Evolutionary conservation across 2,113 vertebrate species (phyloP), one percentile per base, ranked within the genome.

Genomic region (Mesembrinibis cayennensis): DNA sequence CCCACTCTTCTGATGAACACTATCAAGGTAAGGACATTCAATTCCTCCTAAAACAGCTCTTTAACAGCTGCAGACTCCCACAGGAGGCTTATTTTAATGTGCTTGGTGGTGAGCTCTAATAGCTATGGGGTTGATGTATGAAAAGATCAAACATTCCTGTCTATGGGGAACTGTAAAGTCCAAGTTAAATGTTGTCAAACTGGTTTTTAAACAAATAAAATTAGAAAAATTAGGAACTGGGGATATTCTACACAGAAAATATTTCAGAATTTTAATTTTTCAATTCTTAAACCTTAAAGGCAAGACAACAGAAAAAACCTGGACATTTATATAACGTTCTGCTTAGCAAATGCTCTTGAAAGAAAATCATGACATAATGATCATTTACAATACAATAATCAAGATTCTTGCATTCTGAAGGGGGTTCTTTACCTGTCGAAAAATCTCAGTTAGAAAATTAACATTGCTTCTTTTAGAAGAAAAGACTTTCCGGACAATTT

Each of bases 381-480:
- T 36, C 7, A 40, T 17, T 61, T 70, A 83, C 16, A 87, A 27
- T 30, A 36, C 21, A 77, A 71, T 23, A 85, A 73, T 89, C 25
- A 52, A 61, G 32, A 72, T 77, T 44, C 13, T 63, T 89, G 70
- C 36, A 89, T 89, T 93, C 49, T 50, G 42, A 63, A 83, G 83
- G 89, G 8, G 76, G 16, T n/a, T 81, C 83, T 93, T 98, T 97
- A 99, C 99, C 99, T 99, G 99, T 94, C 99, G 99, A 97, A 99
- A 99, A 98, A 99, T 99, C 98, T 99, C 99, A 27, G 98, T 99
- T 94, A 99, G 99, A 98, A 99, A 99, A 98, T 99, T 99, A 95
- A 99, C 99, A 30, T 99, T 99, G 97, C 98, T 99, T 97, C 99
- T 99, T 96, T 99, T 99, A 96, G 98, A 98, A 97, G 99, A 99